These are phyloP conservation scores for Apostichopus parvimensis DNA, from an alignment of 35 echinoderm and acorn worm species.

Conservation along the genomic window DNA sequence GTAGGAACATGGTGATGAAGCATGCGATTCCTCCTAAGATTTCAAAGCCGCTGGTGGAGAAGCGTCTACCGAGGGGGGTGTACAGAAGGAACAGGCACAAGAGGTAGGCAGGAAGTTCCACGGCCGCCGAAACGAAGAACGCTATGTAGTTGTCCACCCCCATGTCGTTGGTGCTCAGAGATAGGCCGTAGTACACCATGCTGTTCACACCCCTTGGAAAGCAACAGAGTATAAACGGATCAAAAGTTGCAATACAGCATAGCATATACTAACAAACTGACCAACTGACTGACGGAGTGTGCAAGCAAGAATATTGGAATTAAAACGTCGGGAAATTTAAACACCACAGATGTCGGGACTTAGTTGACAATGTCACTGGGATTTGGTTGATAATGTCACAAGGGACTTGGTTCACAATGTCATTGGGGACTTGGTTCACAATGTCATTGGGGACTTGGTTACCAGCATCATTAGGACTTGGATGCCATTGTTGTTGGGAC, in stretches of 20 bases:
- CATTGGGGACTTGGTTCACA: no score
- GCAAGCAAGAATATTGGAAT: no score
- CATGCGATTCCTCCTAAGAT: slow-evolving; percentile 50
- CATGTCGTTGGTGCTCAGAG: slow-evolving; percentile 54
- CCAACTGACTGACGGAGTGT: neutral
- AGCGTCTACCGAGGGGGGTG: slow-evolving; percentile 32
- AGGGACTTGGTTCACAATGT: no score
- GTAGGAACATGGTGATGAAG: slow-evolving; percentile 42
- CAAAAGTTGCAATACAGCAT: neutral
- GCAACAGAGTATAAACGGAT: neutral
- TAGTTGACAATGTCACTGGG: no score
- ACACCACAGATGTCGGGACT: no score
- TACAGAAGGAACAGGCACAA: slow-evolving; percentile 17
- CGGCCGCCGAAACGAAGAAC: slow-evolving; percentile 51
- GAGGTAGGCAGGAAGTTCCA: slow-evolving; percentile 64
- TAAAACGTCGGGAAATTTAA: no score
- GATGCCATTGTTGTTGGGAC: no score
- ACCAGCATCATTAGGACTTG: no score
- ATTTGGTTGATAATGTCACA: no score
- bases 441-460: no score
- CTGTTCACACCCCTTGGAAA: slow-evolving; percentile 56
- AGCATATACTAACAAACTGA: neutral
- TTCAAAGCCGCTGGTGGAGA: neutral
- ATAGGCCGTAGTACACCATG: slow-evolving; percentile 65
- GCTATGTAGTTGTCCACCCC: slow-evolving; percentile 61